These are phyloP conservation scores for Ophioninae sp. DNA, from an alignment of 2,888 invertebrate species.

Conservation along the genomic window DNA sequence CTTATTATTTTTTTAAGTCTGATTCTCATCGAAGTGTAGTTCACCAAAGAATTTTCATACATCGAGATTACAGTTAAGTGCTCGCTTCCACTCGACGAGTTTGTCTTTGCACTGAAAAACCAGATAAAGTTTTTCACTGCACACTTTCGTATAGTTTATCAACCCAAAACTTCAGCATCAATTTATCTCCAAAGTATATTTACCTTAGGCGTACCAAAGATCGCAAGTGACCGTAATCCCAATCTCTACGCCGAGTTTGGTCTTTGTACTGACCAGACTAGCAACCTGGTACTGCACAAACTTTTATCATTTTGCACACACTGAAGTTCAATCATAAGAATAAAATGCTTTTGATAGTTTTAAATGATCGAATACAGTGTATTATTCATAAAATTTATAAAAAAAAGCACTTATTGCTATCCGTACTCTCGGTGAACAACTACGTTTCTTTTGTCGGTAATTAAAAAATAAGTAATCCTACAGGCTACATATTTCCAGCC, in stretches of 20 bases:
- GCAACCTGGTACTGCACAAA: constrained; percentile 7
- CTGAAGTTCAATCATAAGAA: too few relatives aligned
- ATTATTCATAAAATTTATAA: too few relatives aligned
- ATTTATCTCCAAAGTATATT: not conserved
- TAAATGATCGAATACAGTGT: too few relatives aligned
- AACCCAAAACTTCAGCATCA: too few relatives aligned
- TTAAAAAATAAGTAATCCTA: too few relatives aligned
- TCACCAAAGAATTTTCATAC: not conserved
- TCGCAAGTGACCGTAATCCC: not conserved
- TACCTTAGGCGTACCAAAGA: constrained; percentile 11
- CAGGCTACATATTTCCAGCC: too few relatives aligned
- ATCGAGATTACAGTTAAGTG: constrained; percentile 6
- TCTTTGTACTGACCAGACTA: not conserved
- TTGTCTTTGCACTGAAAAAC: not conserved
- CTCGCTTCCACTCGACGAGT: constrained; percentile 14
- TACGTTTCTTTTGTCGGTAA: too few relatives aligned
- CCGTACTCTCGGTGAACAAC: too few relatives aligned
- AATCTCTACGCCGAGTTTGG: not conserved
- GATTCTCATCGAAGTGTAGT: constrained; percentile 2
- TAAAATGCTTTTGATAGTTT: too few relatives aligned
- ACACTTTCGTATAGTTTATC: not conserved
- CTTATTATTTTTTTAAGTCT: constrained; percentile 8
- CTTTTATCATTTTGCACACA: too few relatives aligned
- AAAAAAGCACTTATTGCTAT: too few relatives aligned
- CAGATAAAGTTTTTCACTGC: not conserved